Conservation (phyloP, 2,797 vertebrate species). For the Clarias laeviceps region DNA sequence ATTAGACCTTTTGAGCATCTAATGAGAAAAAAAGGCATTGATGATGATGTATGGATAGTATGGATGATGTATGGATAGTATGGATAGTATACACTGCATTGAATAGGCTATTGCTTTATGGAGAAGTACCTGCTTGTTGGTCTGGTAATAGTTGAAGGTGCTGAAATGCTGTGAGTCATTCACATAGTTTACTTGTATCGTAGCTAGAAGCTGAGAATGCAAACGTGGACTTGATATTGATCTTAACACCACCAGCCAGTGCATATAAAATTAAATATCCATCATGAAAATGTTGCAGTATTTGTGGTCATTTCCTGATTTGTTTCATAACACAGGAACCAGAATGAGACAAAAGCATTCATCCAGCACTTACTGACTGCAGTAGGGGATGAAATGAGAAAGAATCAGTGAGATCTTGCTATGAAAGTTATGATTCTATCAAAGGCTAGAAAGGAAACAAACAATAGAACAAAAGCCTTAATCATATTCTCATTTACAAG, state of each 20-base stretch:
- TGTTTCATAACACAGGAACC: slow-evolving; percentile 9
- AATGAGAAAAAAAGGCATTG: slow-evolving; percentile 5
- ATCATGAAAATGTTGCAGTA: slow-evolving; percentile 12
- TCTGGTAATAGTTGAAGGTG: background rate
- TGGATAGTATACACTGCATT: background rate
- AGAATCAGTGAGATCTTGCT: background rate
- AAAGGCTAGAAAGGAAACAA: background rate
- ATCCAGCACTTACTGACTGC: slow-evolving; percentile 7
- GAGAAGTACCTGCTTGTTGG: background rate
- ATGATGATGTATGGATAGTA: slow-evolving; percentile 11
- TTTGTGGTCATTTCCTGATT: slow-evolving; percentile 12
- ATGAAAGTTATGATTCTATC: slow-evolving; percentile 1
- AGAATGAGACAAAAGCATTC: background rate
- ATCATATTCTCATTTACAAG: slow-evolving; percentile 19
- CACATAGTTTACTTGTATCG: background rate
- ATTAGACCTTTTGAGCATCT: slow-evolving; percentile 29
- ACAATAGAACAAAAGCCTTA: background rate
- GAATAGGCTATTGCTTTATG: slow-evolving; percentile 21
- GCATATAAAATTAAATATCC: slow-evolving; percentile 7
- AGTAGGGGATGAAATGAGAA: background rate
- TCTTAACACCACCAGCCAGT: background rate
- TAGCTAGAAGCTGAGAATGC: slow-evolving; percentile 18
- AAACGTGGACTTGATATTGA: slow-evolving; percentile 5
- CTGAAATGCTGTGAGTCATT: background rate
- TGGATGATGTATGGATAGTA: too few relatives aligned